phyloP scores from a whole-genome alignment of 1,140 invertebrate species.

The Drosophila biarmipes region DNA sequence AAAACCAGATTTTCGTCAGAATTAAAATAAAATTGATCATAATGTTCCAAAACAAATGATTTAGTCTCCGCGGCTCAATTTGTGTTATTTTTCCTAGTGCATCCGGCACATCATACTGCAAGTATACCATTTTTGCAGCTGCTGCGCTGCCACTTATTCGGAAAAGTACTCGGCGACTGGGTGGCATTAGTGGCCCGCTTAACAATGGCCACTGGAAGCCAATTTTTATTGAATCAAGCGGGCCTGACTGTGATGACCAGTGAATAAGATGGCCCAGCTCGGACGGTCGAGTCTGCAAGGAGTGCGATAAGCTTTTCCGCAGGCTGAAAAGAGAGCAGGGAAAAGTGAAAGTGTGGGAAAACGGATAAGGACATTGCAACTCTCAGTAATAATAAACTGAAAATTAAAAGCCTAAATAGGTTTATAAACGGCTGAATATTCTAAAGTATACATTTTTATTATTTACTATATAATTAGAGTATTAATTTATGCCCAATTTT shows the following conservation, averaged over 20 bases:
- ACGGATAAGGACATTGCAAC: background rate
- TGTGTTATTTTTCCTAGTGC: conserved; percentile 8
- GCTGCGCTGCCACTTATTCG: conserved; percentile 53
- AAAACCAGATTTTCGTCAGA: no score
- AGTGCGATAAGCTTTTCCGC: conserved; percentile 20
- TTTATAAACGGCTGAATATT: no score
- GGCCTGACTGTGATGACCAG: conserved; percentile 20
- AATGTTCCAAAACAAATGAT: no score
- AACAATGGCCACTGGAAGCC: conserved; percentile 67
- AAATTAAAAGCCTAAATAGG: no score
- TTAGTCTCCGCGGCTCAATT: no score
- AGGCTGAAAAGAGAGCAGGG: background rate
- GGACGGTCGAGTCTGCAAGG: conserved; percentile 11
- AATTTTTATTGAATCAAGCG: conserved; percentile 70
- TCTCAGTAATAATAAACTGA: background rate
- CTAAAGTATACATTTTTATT: no score
- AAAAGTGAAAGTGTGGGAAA: background rate
- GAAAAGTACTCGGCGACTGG: conserved; percentile 60
- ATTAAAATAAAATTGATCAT: no score
- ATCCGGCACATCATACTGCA: conserved; percentile 19
- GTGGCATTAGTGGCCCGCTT: conserved; percentile 67
- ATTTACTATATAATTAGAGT: no score
- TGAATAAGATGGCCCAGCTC: conserved; percentile 25
- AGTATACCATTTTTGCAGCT: conserved; percentile 47
- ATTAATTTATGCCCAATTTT: no score